Evolutionary conservation across 2,888 invertebrate species (phyloP).

Genomic region (Chrysolina oricalcia): DNA sequence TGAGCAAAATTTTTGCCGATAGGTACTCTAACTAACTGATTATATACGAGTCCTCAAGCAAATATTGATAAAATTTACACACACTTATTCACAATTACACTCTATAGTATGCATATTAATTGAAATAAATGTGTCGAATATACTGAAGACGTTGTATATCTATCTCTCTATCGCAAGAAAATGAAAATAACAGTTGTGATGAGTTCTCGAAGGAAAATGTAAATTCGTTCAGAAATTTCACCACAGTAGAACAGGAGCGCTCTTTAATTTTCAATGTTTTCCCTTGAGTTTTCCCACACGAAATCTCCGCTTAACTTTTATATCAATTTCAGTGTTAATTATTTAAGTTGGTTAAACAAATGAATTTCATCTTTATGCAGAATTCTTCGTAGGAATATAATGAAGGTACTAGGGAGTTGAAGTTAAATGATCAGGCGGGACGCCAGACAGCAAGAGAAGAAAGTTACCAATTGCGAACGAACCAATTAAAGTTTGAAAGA

Average conservation of each 20-base stretch:
- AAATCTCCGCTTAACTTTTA: slow-evolving; percentile 37
- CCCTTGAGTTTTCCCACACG: slow-evolving; percentile 1
- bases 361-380: slow-evolving; percentile 43
- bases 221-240: neutral
- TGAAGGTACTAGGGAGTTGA: slow-evolving; percentile 48
- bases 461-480: slow-evolving; percentile 69
- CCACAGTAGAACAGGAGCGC: neutral
- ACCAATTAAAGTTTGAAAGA: slow-evolving; percentile 70
- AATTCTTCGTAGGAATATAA: slow-evolving; percentile 50
- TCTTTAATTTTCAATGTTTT: slow-evolving; percentile 10
- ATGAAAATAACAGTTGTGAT: no score
- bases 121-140: no score
- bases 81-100: no score
- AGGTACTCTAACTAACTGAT: no score
- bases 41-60: no score
- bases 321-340: slow-evolving; percentile 52
- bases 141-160: no score
- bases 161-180: no score
- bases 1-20: no score
- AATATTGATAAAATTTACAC: no score
- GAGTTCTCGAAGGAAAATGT: neutral
- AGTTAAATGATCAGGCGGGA: slow-evolving; percentile 53
- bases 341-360: slow-evolving; percentile 36
- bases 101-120: no score
- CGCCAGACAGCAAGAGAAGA: slow-evolving; percentile 44